A percentile compares a stretch with the other conserved stretches of the same genome.
These are phyloP conservation scores for Liolophura sinensis DNA, from an alignment of 1,140 invertebrate genomes.

Conservation along the genomic window DNA sequence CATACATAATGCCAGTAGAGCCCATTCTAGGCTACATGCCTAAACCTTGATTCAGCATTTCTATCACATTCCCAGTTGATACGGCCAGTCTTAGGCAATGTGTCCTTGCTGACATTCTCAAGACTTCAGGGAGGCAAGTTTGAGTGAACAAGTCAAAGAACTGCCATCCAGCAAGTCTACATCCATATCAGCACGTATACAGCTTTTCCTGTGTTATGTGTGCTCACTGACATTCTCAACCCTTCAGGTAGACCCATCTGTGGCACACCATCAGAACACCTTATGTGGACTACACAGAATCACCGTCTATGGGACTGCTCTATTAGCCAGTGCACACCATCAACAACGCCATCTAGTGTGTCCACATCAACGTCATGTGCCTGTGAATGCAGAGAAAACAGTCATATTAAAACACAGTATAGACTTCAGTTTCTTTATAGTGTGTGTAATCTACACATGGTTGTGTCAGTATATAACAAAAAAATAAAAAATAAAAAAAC, in stretches of 20 bases:
- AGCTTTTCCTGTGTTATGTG: too few relatives aligned
- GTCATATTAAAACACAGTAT: constrained; percentile 1
- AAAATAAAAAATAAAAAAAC: background rate
- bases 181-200: too few relatives aligned
- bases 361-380: constrained; percentile 42
- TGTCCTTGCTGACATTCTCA: too few relatives aligned
- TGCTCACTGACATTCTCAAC: too few relatives aligned
- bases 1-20: too few relatives aligned
- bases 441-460: background rate
- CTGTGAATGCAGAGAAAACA: constrained; percentile 26
- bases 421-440: background rate
- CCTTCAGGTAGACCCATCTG: background rate
- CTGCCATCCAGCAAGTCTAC: too few relatives aligned
- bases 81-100: too few relatives aligned
- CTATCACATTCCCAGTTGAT: too few relatives aligned
- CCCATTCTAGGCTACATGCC: too few relatives aligned
- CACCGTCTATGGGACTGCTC: constrained; percentile 42
- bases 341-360: constrained; percentile 31
- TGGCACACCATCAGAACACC: constrained; percentile 18
- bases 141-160: too few relatives aligned
- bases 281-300: constrained; percentile 10
- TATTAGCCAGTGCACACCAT: constrained; percentile 43
- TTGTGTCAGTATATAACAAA: background rate
- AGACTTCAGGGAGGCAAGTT: too few relatives aligned
- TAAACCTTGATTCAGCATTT: too few relatives aligned